phyloP scores from a whole-genome alignment of 1,140 invertebrate genomes.

The Pararge aegeria region DNA sequence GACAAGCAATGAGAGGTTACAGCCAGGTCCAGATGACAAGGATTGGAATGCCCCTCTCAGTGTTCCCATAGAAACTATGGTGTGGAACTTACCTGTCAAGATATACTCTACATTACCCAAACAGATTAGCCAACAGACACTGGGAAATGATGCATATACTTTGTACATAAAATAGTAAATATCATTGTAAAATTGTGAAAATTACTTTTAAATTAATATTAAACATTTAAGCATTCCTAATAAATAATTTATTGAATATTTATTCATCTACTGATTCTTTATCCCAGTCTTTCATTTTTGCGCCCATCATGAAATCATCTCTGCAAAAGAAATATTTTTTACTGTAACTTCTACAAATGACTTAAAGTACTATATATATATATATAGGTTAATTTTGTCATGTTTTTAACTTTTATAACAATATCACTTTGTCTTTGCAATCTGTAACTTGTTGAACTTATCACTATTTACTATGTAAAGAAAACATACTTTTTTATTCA shows the following conservation, averaged over 20 bases:
- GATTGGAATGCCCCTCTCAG: slow-evolving; percentile 91
- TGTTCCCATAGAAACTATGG: slow-evolving; percentile 97
- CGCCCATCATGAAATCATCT: slow-evolving; percentile 93
- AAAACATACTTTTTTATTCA: no score
- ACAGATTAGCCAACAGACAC: slow-evolving; percentile 83
- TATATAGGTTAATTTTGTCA: no score
- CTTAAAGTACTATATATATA: no score
- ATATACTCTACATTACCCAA: slow-evolving; percentile 94
- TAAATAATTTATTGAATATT: slow-evolving; percentile 25
- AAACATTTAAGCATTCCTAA: not conserved
- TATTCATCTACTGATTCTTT: slow-evolving; percentile 82
- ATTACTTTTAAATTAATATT: slow-evolving; percentile 6
- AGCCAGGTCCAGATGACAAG: slow-evolving; percentile 70
- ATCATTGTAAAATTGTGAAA: not conserved
- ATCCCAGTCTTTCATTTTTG: slow-evolving; percentile 95
- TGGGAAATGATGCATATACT: slow-evolving; percentile 72
- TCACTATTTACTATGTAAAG: no score
- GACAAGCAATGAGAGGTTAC: slow-evolving; percentile 83
- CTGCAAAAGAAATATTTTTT: slow-evolving; percentile 80
- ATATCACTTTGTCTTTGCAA: no score
- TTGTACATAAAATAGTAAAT: slow-evolving; percentile 64
- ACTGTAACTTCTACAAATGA: not conserved
- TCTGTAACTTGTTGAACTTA: no score
- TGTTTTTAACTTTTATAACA: no score
- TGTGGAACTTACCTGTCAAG: slow-evolving; percentile 97